A percentile compares a stretch with the other conserved stretches of the same genome.
These are phyloP conservation scores for Tipula lateralis DNA, from an alignment of 2,888 invertebrate species.

Conservation along the genomic window DNA sequence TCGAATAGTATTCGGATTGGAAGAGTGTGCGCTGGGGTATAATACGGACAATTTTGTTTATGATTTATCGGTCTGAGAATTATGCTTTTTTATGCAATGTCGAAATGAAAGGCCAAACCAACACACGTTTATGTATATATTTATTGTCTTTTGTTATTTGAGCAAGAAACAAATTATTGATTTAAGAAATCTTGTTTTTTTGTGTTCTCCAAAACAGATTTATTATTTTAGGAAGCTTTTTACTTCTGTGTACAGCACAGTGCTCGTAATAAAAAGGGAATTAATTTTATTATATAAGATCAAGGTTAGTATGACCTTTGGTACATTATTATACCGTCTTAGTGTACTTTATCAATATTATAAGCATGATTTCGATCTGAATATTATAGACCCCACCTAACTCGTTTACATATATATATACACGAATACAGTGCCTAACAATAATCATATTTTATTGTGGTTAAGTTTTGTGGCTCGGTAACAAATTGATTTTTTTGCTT, in stretches of 20 bases:
- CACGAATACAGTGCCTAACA: not conserved
- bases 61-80: conserved; percentile 11
- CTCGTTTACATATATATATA: too few relatives aligned
- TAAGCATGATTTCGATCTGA: not conserved
- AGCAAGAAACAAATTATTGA: conserved; percentile 11
- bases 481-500: conserved; percentile 9
- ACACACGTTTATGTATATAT: not conserved
- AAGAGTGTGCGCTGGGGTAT: too few relatives aligned
- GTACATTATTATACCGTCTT: not conserved
- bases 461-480: not conserved
- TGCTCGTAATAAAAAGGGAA: not conserved
- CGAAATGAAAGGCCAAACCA: not conserved
- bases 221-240: too few relatives aligned
- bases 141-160: not conserved
- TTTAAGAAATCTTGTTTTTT: not conserved
- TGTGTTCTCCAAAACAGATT: not conserved
- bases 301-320: not conserved
- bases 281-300: not conserved
- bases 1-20: too few relatives aligned
- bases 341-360: not conserved
- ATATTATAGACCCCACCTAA: not conserved
- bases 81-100: not conserved
- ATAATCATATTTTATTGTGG: conserved; percentile 24
- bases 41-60: conserved; percentile 2
- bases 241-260: too few relatives aligned